Conservation (phyloP, 1,140 invertebrate genomes). For the Leptinotarsa texana region DNA sequence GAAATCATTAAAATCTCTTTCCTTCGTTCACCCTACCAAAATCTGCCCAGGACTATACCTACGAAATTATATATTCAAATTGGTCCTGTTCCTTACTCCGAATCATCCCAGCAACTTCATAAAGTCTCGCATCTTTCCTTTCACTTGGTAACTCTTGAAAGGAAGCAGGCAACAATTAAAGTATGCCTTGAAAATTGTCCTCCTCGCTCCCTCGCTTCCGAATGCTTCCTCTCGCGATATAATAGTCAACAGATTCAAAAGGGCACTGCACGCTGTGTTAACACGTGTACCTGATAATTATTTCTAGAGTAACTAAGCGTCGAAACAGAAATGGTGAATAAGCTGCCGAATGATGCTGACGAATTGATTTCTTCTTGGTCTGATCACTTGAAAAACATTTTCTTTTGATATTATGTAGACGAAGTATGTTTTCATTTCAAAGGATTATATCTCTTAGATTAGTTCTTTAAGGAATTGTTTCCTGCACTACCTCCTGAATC, state of each 20-base stretch:
- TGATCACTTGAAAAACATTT: too few species aligned
- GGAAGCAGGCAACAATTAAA: slow-evolving; percentile 1
- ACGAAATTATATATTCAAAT: not conserved
- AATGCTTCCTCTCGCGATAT: not conserved
- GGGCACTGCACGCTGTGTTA: slow-evolving; percentile 1
- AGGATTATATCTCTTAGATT: too few species aligned
- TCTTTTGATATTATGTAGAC: too few species aligned
- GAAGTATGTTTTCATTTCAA: too few species aligned
- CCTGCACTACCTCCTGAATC: too few species aligned
- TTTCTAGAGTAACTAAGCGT: not conserved
- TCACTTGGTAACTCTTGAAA: not conserved
- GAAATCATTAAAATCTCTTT: too few species aligned
- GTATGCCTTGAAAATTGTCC: not conserved
- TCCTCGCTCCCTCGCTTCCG: not conserved
- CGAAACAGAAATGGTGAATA: not conserved
- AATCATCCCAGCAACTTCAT: not conserved
- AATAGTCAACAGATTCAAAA: not conserved
- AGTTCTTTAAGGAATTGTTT: too few species aligned
- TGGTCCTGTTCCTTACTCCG: not conserved
- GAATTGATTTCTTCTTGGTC: too few species aligned
- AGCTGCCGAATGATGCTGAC: too few species aligned
- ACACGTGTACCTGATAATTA: slow-evolving; percentile 5
- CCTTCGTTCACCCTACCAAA: not conserved
- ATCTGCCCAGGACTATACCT: not conserved
- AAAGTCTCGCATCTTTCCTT: not conserved